These are phyloP conservation scores for Galerucella pusilla DNA, from an alignment of 2,888 invertebrate genomes.

Conservation along the genomic window DNA sequence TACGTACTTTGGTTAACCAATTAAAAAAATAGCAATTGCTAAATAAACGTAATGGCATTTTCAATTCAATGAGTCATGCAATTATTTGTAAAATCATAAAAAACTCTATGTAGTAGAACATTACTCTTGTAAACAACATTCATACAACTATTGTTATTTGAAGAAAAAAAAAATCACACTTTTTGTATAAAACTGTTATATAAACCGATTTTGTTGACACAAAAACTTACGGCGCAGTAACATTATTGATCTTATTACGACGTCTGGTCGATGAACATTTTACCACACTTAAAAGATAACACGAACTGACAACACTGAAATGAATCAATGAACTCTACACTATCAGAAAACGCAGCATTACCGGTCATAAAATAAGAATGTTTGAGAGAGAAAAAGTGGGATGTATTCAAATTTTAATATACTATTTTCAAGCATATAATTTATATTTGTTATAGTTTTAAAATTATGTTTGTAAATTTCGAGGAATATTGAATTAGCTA, in stretches of 20 bases:
- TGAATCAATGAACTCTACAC: neutral
- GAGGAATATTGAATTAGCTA: neutral
- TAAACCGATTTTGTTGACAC: neutral
- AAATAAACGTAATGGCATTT: neutral
- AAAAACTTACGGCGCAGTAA: neutral
- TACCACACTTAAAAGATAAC: neutral
- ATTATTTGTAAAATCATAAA: neutral
- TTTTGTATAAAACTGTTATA: too few species aligned
- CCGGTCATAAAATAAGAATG: neutral
- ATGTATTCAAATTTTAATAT: too few species aligned
- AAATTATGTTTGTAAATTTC: neutral
- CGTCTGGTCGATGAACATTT: neutral
- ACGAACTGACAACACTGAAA: neutral
- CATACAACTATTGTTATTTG: neutral
- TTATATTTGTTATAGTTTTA: too few species aligned
- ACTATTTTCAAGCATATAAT: too few species aligned
- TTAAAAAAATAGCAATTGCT: neutral
- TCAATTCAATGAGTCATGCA: neutral
- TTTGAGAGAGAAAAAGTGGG: too few species aligned
- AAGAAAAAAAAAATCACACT: neutral
- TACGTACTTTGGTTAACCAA: neutral
- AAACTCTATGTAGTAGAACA: neutral
- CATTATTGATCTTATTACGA: neutral
- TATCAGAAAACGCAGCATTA: neutral
- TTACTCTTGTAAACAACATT: neutral